phyloP scores from a whole-genome alignment of 1,140 invertebrate species.

The Drusus annulatus region DNA sequence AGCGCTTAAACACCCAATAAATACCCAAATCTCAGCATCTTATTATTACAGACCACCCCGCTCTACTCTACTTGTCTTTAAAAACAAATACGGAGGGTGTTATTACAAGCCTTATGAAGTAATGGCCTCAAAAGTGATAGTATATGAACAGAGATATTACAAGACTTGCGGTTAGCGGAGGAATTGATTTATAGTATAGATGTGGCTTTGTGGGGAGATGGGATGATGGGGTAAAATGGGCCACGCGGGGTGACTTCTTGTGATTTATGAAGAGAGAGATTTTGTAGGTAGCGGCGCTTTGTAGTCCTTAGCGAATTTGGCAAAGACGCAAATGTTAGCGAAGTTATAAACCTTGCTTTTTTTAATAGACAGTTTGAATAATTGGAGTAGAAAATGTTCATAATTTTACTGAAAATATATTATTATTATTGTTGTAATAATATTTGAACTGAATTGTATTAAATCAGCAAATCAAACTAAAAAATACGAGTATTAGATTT shows the following conservation, averaged over 20 bases:
- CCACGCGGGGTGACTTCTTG: conserved; percentile 45
- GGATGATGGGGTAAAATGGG: not conserved
- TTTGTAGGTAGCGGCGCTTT: conserved; percentile 40
- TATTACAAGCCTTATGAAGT: conserved; percentile 57
- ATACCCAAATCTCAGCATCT: conserved; percentile 6
- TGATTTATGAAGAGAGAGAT: conserved; percentile 59
- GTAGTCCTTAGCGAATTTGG: conserved; percentile 36
- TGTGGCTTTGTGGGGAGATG: conserved; percentile 15
- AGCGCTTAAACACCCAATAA: not conserved
- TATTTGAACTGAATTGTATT: too few relatives aligned
- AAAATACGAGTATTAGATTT: too few relatives aligned
- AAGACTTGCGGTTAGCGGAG: conserved; percentile 44
- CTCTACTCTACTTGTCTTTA: conserved; percentile 53
- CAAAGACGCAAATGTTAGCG: conserved; percentile 22
- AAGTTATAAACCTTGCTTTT: too few relatives aligned
- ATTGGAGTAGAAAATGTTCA: too few relatives aligned
- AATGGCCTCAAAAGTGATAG: conserved; percentile 57
- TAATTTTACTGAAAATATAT: too few relatives aligned
- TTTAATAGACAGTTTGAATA: too few relatives aligned
- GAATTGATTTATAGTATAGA: conserved; percentile 57
- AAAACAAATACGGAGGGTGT: conserved; percentile 57
- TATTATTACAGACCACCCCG: conserved; percentile 32
- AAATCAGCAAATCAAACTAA: too few relatives aligned
- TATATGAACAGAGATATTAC: conserved; percentile 56
- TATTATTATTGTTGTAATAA: too few relatives aligned